phyloP scores from a whole-genome alignment of 2,113 vertebrate genomes.

The Amblyornis subalaris region DNA sequence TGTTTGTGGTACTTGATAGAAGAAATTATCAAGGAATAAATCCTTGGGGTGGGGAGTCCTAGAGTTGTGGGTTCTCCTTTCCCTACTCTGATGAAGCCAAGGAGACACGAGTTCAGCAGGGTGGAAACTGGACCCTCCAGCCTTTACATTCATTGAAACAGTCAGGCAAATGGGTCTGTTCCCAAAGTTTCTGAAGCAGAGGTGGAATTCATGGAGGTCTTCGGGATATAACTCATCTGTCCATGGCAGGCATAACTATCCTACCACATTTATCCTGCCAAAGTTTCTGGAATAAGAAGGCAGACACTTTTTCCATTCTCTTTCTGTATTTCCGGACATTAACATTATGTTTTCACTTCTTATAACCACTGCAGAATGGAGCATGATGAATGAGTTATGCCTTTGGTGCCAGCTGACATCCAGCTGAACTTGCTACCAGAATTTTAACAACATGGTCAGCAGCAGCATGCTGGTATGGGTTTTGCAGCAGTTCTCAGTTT shows the following conservation, averaged over 20 bases:
- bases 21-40: not conserved
- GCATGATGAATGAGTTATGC: not conserved
- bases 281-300: not conserved
- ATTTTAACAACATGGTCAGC: not conserved
- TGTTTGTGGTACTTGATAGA: not conserved
- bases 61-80: not conserved
- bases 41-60: rapidly evolving
- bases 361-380: not conserved
- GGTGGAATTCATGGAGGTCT: not conserved
- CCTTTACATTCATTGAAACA: not conserved
- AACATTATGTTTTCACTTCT: not conserved
- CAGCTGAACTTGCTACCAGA: not conserved
- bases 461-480: not conserved
- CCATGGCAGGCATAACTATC: not conserved
- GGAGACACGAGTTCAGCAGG: not conserved
- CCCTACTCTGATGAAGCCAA: not conserved
- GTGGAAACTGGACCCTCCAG: not conserved
- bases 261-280: not conserved
- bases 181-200: not conserved
- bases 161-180: not conserved
- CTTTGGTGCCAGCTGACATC: not conserved
- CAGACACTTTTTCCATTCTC: not conserved
- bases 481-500: not conserved
- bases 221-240: not conserved
- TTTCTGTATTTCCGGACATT: not conserved